phyloP scores from a whole-genome alignment of 2,888 invertebrate species.

The Melieria picta region DNA sequence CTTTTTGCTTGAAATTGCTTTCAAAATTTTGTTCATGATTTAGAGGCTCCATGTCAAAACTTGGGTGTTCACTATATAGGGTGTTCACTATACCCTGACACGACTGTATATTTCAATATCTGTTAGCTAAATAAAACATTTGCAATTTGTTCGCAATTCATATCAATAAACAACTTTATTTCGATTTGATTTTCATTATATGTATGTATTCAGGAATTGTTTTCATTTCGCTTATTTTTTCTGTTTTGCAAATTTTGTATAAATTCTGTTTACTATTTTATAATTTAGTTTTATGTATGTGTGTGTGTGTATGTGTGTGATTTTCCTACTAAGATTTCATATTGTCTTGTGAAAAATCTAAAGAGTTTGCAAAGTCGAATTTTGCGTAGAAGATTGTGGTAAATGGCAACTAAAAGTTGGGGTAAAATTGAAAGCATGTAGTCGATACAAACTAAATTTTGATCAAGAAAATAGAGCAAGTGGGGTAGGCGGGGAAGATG shows the following conservation, averaged over 20 bases:
- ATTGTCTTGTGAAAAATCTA: conserved; percentile 15
- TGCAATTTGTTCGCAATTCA: conserved; percentile 26
- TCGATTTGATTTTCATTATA: conserved; percentile 32
- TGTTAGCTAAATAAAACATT: neutral
- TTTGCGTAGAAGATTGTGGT: neutral
- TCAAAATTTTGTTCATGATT: no score
- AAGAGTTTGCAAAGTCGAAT: conserved; percentile 9
- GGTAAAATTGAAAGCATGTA: neutral
- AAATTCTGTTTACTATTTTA: conserved; percentile 25
- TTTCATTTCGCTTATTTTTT: conserved; percentile 33
- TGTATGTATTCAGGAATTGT: conserved; percentile 22
- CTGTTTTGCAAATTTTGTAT: conserved; percentile 30
- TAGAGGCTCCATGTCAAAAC: no score
- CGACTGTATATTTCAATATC: no score
- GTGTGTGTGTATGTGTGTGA: conserved; percentile 14
- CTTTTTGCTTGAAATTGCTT: no score
- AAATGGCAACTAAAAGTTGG: neutral
- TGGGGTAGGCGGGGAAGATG: no score
- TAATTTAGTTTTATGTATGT: conserved; percentile 19
- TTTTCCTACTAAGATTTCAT: conserved; percentile 6
- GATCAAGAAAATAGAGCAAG: no score
- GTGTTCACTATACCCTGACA: no score
- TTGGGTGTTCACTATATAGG: no score
- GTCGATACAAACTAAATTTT: no score
- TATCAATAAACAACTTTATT: conserved; percentile 47